Conservation (phyloP, 2,113 vertebrate species). For the Kryptolebias marmoratus region DNA sequence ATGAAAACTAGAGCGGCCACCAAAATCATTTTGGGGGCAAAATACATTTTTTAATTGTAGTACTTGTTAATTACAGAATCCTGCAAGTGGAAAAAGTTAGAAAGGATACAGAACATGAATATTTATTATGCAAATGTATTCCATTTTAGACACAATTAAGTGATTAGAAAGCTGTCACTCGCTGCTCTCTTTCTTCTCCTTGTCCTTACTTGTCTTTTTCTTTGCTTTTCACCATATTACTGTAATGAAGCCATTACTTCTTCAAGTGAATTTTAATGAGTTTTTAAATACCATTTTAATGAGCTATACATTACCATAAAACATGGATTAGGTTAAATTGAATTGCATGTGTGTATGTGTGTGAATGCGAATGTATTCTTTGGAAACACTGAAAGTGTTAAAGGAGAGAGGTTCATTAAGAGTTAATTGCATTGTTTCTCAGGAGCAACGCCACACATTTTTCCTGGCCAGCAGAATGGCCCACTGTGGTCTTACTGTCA, state of each 20-base stretch:
- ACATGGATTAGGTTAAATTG: constrained; percentile 88
- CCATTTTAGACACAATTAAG: constrained; percentile 90
- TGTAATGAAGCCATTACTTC: constrained; percentile 94
- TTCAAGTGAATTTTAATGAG: constrained; percentile 93
- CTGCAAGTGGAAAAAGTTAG: constrained; percentile 51
- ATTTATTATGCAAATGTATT: constrained; percentile 92
- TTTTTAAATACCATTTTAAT: constrained; percentile 97
- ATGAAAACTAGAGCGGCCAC: constrained; percentile 64
- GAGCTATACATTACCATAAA: constrained; percentile 94
- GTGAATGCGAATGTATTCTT: background rate
- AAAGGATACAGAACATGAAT: constrained; percentile 76
- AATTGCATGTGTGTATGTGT: constrained; percentile 77
- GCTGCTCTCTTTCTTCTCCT: constrained; percentile 64
- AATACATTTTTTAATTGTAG: constrained; percentile 84
- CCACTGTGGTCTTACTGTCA: constrained; percentile 67
- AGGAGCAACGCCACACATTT: constrained; percentile 75
- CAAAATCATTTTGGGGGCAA: constrained; percentile 78
- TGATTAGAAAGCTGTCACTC: constrained; percentile 88
- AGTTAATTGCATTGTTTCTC: constrained; percentile 91
- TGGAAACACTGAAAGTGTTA: constrained; percentile 52
- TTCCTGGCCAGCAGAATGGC: constrained; percentile 61
- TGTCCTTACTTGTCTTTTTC: constrained; percentile 72
- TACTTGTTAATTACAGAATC: constrained; percentile 83
- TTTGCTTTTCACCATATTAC: constrained; percentile 89
- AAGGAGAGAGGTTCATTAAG: constrained; percentile 86